Evolutionary conservation across 1,140 invertebrate species (phyloP).

Genomic region (Hesperophylax magnus): DNA sequence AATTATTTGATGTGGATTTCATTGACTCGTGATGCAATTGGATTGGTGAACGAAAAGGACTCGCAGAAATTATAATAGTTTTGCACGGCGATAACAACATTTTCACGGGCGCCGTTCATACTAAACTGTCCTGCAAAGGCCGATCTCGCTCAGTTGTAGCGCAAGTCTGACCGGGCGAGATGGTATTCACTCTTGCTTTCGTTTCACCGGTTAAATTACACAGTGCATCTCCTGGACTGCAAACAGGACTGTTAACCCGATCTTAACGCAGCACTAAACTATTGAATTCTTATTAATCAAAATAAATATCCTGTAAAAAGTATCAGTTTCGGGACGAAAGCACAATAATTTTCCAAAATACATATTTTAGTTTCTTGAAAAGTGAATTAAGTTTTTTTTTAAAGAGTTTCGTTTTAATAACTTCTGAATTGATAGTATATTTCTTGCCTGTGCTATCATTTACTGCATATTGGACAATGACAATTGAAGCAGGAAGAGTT

Average conservation of each 20-base stretch:
- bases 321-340: too few species aligned
- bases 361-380: too few species aligned
- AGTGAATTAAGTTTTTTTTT: too few species aligned
- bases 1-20: too few species aligned
- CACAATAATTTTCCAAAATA: too few species aligned
- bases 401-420: too few species aligned
- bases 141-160: neutral
- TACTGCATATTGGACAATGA: constrained; percentile 1
- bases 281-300: too few species aligned
- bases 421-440: too few species aligned
- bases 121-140: neutral
- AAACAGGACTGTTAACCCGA: neutral
- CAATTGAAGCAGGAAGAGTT: constrained; percentile 23
- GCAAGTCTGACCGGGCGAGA: neutral
- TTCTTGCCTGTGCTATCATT: too few species aligned
- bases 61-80: constrained; percentile 16
- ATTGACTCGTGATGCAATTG: too few species aligned
- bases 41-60: neutral
- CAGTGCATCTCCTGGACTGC: neutral
- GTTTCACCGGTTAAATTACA: neutral
- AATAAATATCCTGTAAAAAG: too few species aligned
- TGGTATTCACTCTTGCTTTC: constrained; percentile 24
- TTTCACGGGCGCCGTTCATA: neutral
- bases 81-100: constrained; percentile 3
- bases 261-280: neutral